A percentile compares a stretch with the other conserved stretches of the same genome.
Evolutionary conservation across 1,140 invertebrate genomes (phyloP).

Genomic region (Nymphalis io): DNA sequence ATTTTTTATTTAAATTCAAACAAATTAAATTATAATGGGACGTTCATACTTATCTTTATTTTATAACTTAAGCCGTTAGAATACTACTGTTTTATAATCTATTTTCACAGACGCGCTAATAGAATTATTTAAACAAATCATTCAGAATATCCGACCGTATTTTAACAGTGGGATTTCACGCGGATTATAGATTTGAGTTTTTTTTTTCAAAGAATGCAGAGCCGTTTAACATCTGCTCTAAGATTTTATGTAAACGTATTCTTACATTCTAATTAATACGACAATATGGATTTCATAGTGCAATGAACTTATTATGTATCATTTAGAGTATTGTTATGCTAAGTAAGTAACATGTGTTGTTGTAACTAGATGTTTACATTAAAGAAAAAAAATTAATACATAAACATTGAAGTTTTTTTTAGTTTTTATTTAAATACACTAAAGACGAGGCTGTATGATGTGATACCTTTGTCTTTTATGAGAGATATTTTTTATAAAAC

Average conservation of each 20-base stretch:
- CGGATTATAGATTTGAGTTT: conserved; percentile 4
- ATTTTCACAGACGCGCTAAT: not conserved
- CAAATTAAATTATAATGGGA: no score
- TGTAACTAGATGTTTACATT: no score
- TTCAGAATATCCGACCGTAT: conserved; percentile 1
- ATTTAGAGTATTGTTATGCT: not conserved
- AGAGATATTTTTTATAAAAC: no score
- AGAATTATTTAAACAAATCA: conserved; percentile 5
- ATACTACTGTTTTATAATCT: not conserved
- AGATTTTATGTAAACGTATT: conserved; percentile 25
- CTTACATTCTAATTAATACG: conserved; percentile 16
- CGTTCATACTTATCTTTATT: no score
- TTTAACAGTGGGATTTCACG: conserved; percentile 20
- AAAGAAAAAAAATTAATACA: no score
- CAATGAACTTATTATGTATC: conserved; percentile 21
- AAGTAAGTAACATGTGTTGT: no score
- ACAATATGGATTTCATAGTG: not conserved
- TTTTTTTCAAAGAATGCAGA: conserved; percentile 15
- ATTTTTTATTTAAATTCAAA: no score
- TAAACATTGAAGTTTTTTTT: no score
- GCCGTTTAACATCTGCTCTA: conserved; percentile 9
- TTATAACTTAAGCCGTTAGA: no score
- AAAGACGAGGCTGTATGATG: no score
- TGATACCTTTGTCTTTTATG: no score
- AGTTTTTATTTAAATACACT: no score